Percentiles rank a stretch among this genome's conserved stretches.
Conservation (phyloP, 1,140 invertebrate species). For the Bombyx mori region ASM3026992v2 NC_085115.1:238001-238500, state of each 20-base stretch:
- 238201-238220: conserved; percentile 43
- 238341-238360: conserved; percentile 40
- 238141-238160: background rate
- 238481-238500: too few species aligned
- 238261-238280: conserved; percentile 64
- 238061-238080: too few species aligned
- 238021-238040: too few species aligned
- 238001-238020: too few species aligned
- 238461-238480: too few species aligned
- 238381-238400: conserved; percentile 42
- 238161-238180: conserved; percentile 69
- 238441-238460: too few species aligned
- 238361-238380: conserved; percentile 46
- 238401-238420: conserved; percentile 12
- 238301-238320: conserved; percentile 53
- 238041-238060: too few species aligned
- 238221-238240: conserved; percentile 55
- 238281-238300: conserved; percentile 60
- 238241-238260: conserved; percentile 37
- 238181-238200: conserved; percentile 52
- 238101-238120: too few species aligned
- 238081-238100: too few species aligned
- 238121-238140: too few species aligned
- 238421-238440: too few species aligned
- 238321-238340: conserved; percentile 43